Evolutionary conservation across 2,888 invertebrate genomes (phyloP), one percentile per base, ranked within the genome.

Genomic region (Orthosia incerta): DNA sequence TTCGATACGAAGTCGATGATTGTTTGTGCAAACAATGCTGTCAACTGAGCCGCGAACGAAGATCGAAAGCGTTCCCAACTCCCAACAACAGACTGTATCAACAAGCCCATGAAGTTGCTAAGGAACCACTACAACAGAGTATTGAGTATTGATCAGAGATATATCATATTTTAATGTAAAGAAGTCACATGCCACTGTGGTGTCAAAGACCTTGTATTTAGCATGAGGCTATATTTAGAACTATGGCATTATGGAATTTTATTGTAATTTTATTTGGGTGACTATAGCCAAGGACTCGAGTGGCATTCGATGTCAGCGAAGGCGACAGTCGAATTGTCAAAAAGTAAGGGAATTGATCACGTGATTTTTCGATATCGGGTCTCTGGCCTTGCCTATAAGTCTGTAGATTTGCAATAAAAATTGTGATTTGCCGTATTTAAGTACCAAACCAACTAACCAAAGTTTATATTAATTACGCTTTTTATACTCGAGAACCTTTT

Each of bases 81-180:
- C n/a, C 59, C 60, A 45, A 60, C 45, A 60, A 75, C 76, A 66
- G 64, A 71, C 70, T 71, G 85, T 90, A 89, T 64, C 48, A 91
- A 90, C 89, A 89, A 48, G 71, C 84, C 87, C 72, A 88, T 90
- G 86, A 87, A 85, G 84, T 90, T 85, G 79, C 80, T 88, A 88
- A 88, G 90, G 83, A 86, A 82, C 78, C 62, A 61, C 64, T 68
- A 73, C 76, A 55, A 55, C 53, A 23, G 9, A 55, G 75, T 65
- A 50, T 53, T 48, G 50, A 59, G 60, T 79, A 84, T 80, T 76
- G 69, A 76, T 66, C 57, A 64, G 56, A 56, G 13, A 67, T 71
- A 60, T 20, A 48, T 45, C 53, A 20, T 18, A 48, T 70, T 71
- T 45, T 51, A 67, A 51, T 61, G 60, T 16, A 12, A n/a, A 71